A percentile compares a stretch with the other conserved stretches of the same genome.
Conservation (phyloP, 2,797 vertebrate species). For the Enteromius radiatus region DNA sequence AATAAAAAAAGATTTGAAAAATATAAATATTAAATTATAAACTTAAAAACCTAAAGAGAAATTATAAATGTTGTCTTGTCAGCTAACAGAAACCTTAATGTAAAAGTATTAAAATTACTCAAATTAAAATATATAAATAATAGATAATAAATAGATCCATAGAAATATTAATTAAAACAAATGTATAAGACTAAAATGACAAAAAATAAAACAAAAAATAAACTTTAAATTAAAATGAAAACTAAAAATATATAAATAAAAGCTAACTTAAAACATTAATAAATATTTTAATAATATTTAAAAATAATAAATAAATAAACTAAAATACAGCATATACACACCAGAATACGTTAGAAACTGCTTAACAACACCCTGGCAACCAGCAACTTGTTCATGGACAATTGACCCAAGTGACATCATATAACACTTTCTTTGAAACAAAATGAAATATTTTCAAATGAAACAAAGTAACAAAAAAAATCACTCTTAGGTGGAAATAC, state of each 20-base stretch:
- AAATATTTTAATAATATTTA: neutral
- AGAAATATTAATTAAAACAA: neutral
- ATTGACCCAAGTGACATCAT: neutral
- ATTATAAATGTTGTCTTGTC: neutral
- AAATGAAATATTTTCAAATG: neutral
- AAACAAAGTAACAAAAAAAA: neutral
- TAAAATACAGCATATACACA: neutral
- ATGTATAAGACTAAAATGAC: neutral
- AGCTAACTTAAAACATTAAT: neutral
- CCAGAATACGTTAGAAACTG: no score
- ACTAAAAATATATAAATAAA: neutral
- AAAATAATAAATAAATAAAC: no score
- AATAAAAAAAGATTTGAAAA: neutral
- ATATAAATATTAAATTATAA: neutral
- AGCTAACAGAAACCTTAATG: no score
- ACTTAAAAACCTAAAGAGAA: neutral
- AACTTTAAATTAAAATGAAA: neutral
- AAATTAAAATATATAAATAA: neutral
- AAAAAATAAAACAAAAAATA: neutral
- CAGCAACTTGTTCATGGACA: neutral
- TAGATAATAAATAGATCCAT: neutral
- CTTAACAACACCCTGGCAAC: no score
- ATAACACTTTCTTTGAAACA: neutral
- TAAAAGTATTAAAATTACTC: no score
- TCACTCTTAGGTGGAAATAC: neutral